Conservation (phyloP, 2,888 invertebrate genomes). For the Deladenus siricidicola region DNA sequence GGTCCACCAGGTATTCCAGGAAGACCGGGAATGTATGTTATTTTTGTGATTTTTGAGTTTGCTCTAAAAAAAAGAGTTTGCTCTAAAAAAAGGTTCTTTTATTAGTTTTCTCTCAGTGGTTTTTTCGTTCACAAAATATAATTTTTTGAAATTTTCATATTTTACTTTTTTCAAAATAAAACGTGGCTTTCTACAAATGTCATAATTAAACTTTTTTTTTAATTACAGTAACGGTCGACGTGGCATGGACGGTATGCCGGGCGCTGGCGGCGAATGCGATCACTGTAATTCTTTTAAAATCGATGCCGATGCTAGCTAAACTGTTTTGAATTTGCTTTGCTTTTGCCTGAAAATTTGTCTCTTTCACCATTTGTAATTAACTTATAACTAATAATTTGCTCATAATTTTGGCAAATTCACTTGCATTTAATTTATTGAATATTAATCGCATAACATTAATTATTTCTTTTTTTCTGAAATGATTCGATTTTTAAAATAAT, state of each 20-base stretch:
- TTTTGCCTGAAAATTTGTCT: neutral
- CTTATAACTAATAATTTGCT: neutral
- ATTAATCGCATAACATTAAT: too few species aligned
- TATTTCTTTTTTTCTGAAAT: too few species aligned
- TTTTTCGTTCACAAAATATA: too few species aligned
- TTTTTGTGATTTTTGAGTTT: neutral
- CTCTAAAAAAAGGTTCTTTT: neutral
- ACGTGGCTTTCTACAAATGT: neutral
- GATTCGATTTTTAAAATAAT: too few species aligned
- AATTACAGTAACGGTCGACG: slow-evolving; percentile 9
- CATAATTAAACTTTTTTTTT: neutral
- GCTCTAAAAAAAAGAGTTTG: too few species aligned
- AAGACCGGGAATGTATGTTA: slow-evolving; percentile 6
- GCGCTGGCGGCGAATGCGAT: slow-evolving; percentile 11
- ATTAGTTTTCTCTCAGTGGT: too few species aligned
- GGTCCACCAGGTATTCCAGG: slow-evolving; percentile 12
- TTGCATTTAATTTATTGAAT: too few species aligned
- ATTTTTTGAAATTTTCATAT: too few species aligned
- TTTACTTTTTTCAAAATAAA: neutral
- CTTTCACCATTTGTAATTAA: neutral
- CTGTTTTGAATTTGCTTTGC: neutral
- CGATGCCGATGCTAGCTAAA: neutral
- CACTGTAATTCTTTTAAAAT: slow-evolving; percentile 8
- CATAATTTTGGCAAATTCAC: neutral
- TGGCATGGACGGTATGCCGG: slow-evolving; percentile 10